Evolutionary conservation across 2,888 invertebrate genomes (phyloP).

Genomic region (Ennomos quercinarius): DNA sequence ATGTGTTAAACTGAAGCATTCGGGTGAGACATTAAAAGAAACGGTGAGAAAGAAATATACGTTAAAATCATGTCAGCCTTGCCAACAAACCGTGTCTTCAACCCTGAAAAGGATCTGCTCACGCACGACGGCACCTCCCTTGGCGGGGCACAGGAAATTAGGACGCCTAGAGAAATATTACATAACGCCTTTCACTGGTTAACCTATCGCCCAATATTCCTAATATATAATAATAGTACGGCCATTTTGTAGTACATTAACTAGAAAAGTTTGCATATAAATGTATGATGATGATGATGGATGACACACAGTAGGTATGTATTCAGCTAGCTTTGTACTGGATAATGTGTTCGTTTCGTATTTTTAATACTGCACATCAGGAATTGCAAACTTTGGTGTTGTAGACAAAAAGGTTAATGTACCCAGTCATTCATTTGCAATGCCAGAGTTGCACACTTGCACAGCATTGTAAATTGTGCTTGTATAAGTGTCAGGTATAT

Average conservation of each 20-base stretch:
- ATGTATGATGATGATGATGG: slow-evolving; percentile 1
- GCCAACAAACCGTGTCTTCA: slow-evolving; percentile 76
- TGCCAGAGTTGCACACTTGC: slow-evolving; percentile 49
- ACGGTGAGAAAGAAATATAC: slow-evolving; percentile 37
- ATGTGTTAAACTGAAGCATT: slow-evolving; percentile 25
- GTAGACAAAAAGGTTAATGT: slow-evolving; percentile 48
- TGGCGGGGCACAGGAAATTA: slow-evolving; percentile 64
- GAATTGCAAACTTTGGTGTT: slow-evolving; percentile 7
- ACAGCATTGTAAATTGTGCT: slow-evolving; percentile 30
- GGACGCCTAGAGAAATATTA: slow-evolving; percentile 53
- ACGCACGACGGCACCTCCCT: slow-evolving; percentile 58
- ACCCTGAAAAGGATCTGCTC: slow-evolving; percentile 76
- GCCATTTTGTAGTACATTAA: slow-evolving; percentile 26
- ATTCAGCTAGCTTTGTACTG: not conserved
- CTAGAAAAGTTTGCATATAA: too few species aligned
- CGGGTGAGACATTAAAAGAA: slow-evolving; percentile 35
- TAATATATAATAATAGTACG: slow-evolving; percentile 21
- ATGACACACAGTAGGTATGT: slow-evolving; percentile 6
- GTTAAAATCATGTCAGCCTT: slow-evolving; percentile 62
- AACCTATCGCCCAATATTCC: slow-evolving; percentile 26
- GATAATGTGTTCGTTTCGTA: not conserved
- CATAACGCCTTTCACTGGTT: slow-evolving; percentile 57
- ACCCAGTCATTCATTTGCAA: slow-evolving; percentile 47
- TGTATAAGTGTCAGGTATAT: slow-evolving; percentile 32
- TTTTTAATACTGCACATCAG: not conserved